Conservation (phyloP, 2,113 vertebrate species). For the Colinus virginianus region DNA sequence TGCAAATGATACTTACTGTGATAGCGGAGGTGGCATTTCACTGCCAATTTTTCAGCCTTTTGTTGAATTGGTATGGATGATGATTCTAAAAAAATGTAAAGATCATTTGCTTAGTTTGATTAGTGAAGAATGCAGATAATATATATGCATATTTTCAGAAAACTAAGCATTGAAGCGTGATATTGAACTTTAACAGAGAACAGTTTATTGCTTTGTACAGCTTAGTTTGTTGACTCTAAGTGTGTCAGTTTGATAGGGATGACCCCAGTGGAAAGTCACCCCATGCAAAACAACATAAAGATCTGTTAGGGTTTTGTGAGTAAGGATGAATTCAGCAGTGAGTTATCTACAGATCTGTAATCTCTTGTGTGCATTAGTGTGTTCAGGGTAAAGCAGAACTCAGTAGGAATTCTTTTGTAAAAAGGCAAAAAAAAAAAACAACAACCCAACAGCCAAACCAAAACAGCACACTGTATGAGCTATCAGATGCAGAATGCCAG, state of each 20-base stretch:
- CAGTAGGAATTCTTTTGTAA: not conserved
- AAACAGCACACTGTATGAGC: not conserved
- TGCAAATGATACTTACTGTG: not conserved
- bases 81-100: not conserved
- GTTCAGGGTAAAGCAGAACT: slow-evolving; percentile 29
- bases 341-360: not conserved
- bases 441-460: not conserved
- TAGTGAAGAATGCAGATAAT: not conserved
- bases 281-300: not conserved
- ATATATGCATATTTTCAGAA: not conserved
- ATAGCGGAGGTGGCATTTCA: not conserved
- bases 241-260: not conserved
- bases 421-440: not conserved
- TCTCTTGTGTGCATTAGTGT: not conserved
- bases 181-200: not conserved
- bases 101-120: not conserved
- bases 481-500: not conserved
- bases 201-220: not conserved
- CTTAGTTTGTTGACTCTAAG: not conserved
- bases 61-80: not conserved
- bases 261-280: not conserved
- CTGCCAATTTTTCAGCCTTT: not conserved
- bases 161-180: not conserved
- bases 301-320: slow-evolving; percentile 10
- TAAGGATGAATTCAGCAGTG: not conserved